phyloP scores from a whole-genome alignment of 35 echinoderm and acorn worm genomes.

The Strongylocentrotus purpuratus region DNA sequence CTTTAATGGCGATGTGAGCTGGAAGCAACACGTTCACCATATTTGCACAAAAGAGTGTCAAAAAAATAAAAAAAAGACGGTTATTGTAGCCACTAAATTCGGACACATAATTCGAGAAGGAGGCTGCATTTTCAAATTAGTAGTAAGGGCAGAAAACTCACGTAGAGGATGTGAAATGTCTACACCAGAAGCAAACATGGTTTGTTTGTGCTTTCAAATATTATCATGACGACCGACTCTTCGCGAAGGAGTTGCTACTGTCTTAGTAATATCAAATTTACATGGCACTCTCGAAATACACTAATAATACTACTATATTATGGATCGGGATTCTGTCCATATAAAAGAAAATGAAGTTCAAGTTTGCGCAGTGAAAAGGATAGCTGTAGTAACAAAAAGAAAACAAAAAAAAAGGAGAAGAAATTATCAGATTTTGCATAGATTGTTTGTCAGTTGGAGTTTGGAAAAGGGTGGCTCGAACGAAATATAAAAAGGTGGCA shows the following conservation, averaged over 20 bases:
- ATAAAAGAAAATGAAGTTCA: too few relatives aligned
- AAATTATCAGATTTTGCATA: too few relatives aligned
- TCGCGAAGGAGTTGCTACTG: neutral
- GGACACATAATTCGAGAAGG: neutral
- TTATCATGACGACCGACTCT: neutral
- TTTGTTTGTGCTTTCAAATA: neutral
- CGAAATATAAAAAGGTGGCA: too few relatives aligned
- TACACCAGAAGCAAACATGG: neutral
- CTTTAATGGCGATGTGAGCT: neutral
- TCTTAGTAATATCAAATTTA: neutral
- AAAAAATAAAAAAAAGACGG: neutral
- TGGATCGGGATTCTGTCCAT: too few relatives aligned
- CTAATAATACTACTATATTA: neutral
- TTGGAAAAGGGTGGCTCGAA: too few relatives aligned
- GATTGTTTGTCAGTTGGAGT: too few relatives aligned
- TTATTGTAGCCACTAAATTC: neutral
- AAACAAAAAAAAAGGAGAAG: too few relatives aligned
- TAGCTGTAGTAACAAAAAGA: too few relatives aligned
- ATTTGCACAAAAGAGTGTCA: neutral
- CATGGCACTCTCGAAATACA: neutral
- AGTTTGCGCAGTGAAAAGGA: too few relatives aligned
- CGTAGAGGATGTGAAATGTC: neutral
- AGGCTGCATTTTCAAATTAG: neutral
- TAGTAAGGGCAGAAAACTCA: neutral
- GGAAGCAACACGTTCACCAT: neutral